Base-by-base conservation (phyloP, 2,888 invertebrate genomes). In the Amphiduros pacificus region DNA sequence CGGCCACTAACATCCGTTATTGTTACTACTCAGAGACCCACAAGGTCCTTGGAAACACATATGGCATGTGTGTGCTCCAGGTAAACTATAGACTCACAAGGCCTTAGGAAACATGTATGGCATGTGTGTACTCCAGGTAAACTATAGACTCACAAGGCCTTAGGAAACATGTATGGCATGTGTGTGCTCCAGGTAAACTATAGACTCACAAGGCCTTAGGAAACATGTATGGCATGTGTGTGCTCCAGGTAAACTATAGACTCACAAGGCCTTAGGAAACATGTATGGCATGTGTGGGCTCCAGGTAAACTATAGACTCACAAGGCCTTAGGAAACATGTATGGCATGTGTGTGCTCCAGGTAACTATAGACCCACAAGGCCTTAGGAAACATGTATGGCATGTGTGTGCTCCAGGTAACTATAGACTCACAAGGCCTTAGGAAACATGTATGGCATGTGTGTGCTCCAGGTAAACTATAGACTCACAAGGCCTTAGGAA, bases 11-110 rank as follows among this genome's bases (percentile, higher is more conserved):
- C 66, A 98, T 99, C 74, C 90, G 98, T 65, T 99, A 96, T 68
- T 91, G 97, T 76, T 99, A 97, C 82, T 99, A 99, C 82, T 90
- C 91, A 0, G 99, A 99, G 82, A 97, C 97, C 0, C 96, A 98
- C 81, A 93, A 95, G 71, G 95, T 99, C 82, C 87, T 99, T 0
- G 99, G 99, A 60, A 95, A 94, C 77, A 99, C 99, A 0, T 99
- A 91, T 84, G 95, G 94, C 57, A 92, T 94, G 84, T 94, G 96
- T 85, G 90, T 98, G 41, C 84, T 98, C 64, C 82, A 92, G 90
- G 96, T 90, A 80, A 41, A 57, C 20, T 5, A n/a, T n/a, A 99
- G 82, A 97, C 97, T 0, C 96, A 98, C 81, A 93, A 95, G 71
- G 95, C 99, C 82, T 87, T 99, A 0, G 99, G 99, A 60, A 95